Evolutionary conservation across 2,797 vertebrate species (phyloP), one percentile per base, ranked within the genome.

Genomic region (Centroberyx gerrardi): DNA sequence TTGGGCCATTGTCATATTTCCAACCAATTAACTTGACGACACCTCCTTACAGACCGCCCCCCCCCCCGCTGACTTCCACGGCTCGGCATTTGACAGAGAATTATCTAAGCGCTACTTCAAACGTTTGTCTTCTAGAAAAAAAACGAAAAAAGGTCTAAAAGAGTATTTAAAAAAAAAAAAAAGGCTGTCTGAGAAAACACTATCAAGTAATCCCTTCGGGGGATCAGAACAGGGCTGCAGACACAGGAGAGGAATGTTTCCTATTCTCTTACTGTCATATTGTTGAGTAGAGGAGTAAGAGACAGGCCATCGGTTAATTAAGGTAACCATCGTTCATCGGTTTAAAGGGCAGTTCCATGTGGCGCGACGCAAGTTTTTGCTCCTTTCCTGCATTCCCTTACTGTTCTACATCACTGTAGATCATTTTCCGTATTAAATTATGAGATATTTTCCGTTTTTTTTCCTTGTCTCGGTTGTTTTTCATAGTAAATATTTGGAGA

Each of bases 11-110:
- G 78, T 88, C 84, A 87, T 67, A 83, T 86, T 78, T 91, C 69
- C 70, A 79, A 72, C 61, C 74, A 90, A 91, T 90, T 85, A 87
- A 87, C 74, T 82, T 73, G 76, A 85, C n/a, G 76, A 80, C 83
- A 84, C 65, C 63, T 81, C 62, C 28, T 71, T 65, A 91, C 76
- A 81, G 80, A 74, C 63, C 13, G 53, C 68, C 69, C 82, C 77
- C 78, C 14, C 62, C 83, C 65, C 40, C 36, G 59, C 66, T 49
- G 46, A 56, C 53, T 48, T 52, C 31, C 54, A 48, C 69, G 44
- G 66, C 61, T 69, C 17, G 14, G 28, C 59, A 56, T 52, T 55
- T 69, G 52, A 51, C 62, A 67, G 64, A 69, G 68, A 80, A 80
- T 85, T 58, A 89, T 81, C 79, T 66, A 14, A 73, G 49, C 52